A percentile compares a stretch with the other conserved stretches of the same genome.
Conservation (phyloP, 2,113 vertebrate species). For the Paramormyrops kingsleyae region DNA sequence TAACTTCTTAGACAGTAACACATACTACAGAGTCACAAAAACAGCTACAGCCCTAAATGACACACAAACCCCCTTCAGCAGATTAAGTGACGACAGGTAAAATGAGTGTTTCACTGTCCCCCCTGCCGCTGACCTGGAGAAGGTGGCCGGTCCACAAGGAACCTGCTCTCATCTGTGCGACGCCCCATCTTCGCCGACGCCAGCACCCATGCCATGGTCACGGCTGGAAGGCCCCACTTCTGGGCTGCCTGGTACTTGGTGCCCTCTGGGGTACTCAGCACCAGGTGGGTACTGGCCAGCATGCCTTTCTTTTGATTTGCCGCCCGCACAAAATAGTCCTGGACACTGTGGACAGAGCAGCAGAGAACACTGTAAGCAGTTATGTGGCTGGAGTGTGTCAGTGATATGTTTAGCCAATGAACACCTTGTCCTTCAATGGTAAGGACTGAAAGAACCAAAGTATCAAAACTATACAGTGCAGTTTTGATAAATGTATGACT, state of each 20-base stretch:
- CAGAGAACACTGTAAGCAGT: neutral
- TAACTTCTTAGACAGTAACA: neutral
- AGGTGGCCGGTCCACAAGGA: slow-evolving; percentile 66
- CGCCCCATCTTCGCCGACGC: slow-evolving; percentile 72
- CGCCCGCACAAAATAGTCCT: slow-evolving; percentile 91
- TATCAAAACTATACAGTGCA: neutral
- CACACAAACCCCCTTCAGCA: neutral
- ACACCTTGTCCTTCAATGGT: neutral
- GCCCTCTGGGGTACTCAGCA: slow-evolving; percentile 74
- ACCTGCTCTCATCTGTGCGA: slow-evolving; percentile 70
- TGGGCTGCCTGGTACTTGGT: slow-evolving; percentile 91
- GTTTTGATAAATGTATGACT: neutral
- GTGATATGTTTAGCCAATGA: neutral
- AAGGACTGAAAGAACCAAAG: neutral
- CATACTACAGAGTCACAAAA: neutral
- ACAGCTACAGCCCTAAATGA: neutral
- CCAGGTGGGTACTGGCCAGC: slow-evolving; percentile 86
- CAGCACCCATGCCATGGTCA: slow-evolving; percentile 79
- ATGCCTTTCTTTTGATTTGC: slow-evolving; percentile 81
- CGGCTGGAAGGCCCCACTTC: slow-evolving; percentile 87
- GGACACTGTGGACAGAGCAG: slow-evolving; percentile 64
- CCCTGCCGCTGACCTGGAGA: slow-evolving; percentile 62
- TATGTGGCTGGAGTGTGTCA: neutral
- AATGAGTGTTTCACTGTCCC: slow-evolving; percentile 11
- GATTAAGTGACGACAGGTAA: neutral